Conservation (phyloP, 1,140 invertebrate genomes). For the Augochlora pura region DNA sequence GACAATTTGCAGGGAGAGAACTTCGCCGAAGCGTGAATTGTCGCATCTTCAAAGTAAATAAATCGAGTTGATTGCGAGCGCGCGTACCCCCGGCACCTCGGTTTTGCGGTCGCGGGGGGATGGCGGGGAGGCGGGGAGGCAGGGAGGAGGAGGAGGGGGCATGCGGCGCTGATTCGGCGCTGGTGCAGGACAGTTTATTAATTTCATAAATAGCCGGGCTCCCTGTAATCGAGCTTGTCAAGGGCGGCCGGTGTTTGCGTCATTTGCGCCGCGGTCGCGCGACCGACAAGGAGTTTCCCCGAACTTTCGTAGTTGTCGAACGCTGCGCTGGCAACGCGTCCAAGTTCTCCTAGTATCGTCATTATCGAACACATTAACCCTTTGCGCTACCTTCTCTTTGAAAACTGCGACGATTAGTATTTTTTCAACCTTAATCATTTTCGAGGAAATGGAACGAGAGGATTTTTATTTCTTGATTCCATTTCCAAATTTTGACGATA, state of each 20-base stretch:
- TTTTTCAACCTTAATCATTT: too few relatives aligned
- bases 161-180: neutral
- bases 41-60: constrained; percentile 30
- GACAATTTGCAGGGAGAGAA: constrained; percentile 3
- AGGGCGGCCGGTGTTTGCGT: neutral
- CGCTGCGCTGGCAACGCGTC: too few relatives aligned
- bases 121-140: too few relatives aligned
- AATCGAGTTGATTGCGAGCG: constrained; percentile 35
- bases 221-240: constrained; percentile 10
- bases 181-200: constrained; percentile 33
- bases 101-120: constrained; percentile 20
- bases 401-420: too few relatives aligned
- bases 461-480: too few relatives aligned
- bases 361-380: too few relatives aligned
- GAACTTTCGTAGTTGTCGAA: too few relatives aligned
- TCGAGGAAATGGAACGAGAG: too few relatives aligned
- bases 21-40: constrained; percentile 1
- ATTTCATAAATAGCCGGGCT: constrained; percentile 35
- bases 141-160: too few relatives aligned
- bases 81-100: neutral
- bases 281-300: constrained; percentile 6
- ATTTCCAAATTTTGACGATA: too few relatives aligned
- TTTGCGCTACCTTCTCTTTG: too few relatives aligned
- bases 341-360: neutral
- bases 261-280: neutral